Evolutionary conservation across 2,113 vertebrate species (phyloP).

Genomic region (Ophiodon elongatus): DNA sequence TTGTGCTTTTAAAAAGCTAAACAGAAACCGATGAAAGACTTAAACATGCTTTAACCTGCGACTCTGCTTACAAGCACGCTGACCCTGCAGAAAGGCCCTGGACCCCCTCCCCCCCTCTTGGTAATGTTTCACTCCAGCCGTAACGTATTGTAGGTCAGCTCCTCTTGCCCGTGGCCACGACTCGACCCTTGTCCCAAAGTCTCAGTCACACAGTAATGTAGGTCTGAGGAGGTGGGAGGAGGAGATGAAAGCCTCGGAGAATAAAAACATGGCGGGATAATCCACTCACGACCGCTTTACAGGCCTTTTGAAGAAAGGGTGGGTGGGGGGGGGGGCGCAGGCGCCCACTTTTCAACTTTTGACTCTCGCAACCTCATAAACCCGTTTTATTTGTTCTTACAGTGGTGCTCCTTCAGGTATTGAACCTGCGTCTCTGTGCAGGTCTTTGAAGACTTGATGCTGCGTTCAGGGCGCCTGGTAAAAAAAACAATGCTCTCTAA

Average conservation of each 20-base stretch:
- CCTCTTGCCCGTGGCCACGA: slow-evolving; percentile 44
- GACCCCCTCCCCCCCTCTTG: neutral
- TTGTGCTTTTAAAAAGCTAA: neutral
- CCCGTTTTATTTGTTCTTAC: neutral
- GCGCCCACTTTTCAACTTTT: slow-evolving; percentile 51
- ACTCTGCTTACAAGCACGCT: neutral
- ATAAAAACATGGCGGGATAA: slow-evolving; percentile 63
- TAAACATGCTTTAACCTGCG: neutral
- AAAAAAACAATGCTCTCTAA: neutral
- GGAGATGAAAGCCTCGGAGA: slow-evolving; percentile 65
- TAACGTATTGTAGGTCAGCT: slow-evolving; percentile 51
- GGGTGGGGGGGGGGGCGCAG: neutral
- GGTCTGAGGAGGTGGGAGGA: slow-evolving; percentile 46
- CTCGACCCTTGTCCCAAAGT: slow-evolving; percentile 42
- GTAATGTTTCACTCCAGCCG: neutral
- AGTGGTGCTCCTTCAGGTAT: neutral
- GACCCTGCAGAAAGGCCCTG: slow-evolving; percentile 36
- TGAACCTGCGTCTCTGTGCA: no score
- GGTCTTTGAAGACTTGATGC: neutral
- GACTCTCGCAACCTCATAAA: slow-evolving; percentile 27
- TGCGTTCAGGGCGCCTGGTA: neutral
- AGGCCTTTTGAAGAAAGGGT: slow-evolving; percentile 35
- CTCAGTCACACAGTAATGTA: slow-evolving; percentile 33
- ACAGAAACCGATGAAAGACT: neutral
- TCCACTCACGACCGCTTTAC: slow-evolving; percentile 59